Conservation (phyloP, 2,888 invertebrate species). For the Nipponacmea schrenckii region DNA sequence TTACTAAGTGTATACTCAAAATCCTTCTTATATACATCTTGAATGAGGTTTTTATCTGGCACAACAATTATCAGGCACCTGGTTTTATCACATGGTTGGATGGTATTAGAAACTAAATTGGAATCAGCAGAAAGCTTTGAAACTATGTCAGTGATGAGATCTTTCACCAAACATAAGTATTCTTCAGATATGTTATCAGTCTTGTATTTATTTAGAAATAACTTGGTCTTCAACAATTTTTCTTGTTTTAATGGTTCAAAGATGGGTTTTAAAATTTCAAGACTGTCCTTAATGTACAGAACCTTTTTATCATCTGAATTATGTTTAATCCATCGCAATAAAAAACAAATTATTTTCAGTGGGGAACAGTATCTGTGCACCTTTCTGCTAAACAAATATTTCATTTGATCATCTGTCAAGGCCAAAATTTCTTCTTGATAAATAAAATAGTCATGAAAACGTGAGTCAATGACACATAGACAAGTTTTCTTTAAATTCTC, state of each 20-base stretch:
- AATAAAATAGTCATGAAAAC: constrained; percentile 28
- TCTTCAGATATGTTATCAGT: not conserved
- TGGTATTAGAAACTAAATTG: not conserved
- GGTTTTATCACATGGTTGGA: not conserved
- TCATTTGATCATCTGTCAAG: constrained; percentile 14
- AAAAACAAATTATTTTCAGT: constrained; percentile 13
- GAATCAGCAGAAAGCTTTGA: not conserved
- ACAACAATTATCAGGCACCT: not conserved
- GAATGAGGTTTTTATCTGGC: not conserved
- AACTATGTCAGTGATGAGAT: not conserved
- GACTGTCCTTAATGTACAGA: not conserved
- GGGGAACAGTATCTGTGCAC: constrained; percentile 21
- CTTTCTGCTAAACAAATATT: constrained; percentile 15
- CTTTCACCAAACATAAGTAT: not conserved
- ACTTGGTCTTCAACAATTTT: not conserved
- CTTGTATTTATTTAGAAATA: not conserved
- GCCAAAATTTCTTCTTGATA: constrained; percentile 19
- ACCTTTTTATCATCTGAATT: not conserved
- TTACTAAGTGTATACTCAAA: not conserved
- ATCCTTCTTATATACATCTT: not conserved
- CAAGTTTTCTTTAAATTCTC: constrained; percentile 10
- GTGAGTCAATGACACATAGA: constrained; percentile 17
- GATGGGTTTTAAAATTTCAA: not conserved
- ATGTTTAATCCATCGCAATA: constrained; percentile 15
- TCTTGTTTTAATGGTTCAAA: not conserved